phyloP scores from a whole-genome alignment of 2,797 vertebrate genomes.

The Takifugu rubripes region DNA sequence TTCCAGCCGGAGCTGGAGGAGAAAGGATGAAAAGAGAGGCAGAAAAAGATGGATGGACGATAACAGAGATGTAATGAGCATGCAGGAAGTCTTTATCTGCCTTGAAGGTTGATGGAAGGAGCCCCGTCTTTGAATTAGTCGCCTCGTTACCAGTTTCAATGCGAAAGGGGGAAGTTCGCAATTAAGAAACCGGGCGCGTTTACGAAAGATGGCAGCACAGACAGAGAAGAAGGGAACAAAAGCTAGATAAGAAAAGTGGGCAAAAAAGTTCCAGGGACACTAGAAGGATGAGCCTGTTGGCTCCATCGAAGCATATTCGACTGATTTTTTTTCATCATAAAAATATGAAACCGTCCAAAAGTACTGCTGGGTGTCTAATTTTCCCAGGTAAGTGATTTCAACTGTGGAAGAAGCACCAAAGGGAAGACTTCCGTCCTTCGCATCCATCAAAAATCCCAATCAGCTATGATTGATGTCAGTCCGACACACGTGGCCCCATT shows the following conservation, averaged over 20 bases:
- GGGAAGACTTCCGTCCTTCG: conserved; percentile 10
- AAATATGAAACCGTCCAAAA: not conserved
- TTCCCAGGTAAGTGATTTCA: not conserved
- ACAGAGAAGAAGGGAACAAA: too few relatives aligned
- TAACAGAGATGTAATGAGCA: not conserved
- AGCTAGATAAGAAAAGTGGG: too few relatives aligned
- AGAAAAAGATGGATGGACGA: conserved; percentile 3
- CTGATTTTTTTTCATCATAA: too few relatives aligned
- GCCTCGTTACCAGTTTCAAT: too few relatives aligned
- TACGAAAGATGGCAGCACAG: too few relatives aligned
- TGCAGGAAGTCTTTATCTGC: conserved; percentile 1
- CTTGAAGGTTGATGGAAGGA: conserved; percentile 11
- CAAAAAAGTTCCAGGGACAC: too few relatives aligned
- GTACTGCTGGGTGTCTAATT: not conserved
- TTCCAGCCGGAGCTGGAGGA: conserved; percentile 47
- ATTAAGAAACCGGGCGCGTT: too few relatives aligned
- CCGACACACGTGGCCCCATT: conserved; percentile 46
- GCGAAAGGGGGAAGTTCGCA: too few relatives aligned
- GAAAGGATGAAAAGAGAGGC: conserved; percentile 3
- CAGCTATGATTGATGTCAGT: conserved; percentile 60
- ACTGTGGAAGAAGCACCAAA: too few relatives aligned
- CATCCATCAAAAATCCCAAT: conserved; percentile 52
- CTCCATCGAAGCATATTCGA: too few relatives aligned
- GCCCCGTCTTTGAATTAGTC: conserved; percentile 8
- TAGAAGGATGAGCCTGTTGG: too few relatives aligned